A percentile compares a stretch with the other conserved stretches of the same genome.
These are phyloP conservation scores for Acipenser ruthenus DNA, from an alignment of 2,797 vertebrate species.

Conservation along the genomic window DNA sequence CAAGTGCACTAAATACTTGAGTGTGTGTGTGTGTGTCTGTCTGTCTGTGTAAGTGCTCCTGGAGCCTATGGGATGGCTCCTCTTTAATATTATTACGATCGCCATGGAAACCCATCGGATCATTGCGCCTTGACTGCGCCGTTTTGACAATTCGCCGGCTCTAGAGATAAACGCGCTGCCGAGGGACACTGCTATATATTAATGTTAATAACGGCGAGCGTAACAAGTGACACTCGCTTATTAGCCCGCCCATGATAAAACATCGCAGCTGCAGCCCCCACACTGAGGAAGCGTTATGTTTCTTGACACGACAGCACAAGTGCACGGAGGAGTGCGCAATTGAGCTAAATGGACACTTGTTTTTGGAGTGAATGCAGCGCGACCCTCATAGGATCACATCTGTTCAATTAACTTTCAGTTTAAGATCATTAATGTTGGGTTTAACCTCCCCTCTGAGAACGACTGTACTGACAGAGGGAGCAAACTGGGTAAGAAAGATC, in stretches of 20 bases:
- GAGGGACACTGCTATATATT: slow-evolving; percentile 42
- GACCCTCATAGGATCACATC: slow-evolving; percentile 5
- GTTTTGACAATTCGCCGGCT: slow-evolving; percentile 39
- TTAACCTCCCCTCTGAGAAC: slow-evolving; percentile 3
- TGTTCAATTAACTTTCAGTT: slow-evolving; percentile 5
- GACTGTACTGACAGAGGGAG: neutral
- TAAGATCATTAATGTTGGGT: slow-evolving; percentile 1
- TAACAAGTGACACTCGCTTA: slow-evolving; percentile 57
- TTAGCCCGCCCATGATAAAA: slow-evolving; percentile 42
- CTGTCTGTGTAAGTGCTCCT: neutral
- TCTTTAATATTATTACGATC: slow-evolving; percentile 45
- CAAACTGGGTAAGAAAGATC: neutral
- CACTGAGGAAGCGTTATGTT: slow-evolving; percentile 22
- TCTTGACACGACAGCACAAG: slow-evolving; percentile 21
- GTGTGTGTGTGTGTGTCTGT: neutral
- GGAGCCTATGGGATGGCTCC: slow-evolving; percentile 22
- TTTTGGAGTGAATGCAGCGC: slow-evolving; percentile 3
- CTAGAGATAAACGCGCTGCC: slow-evolving; percentile 42
- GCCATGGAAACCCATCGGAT: slow-evolving; percentile 48
- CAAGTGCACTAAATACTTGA: neutral
- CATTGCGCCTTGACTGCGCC: slow-evolving; percentile 39
- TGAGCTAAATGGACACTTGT: slow-evolving; percentile 4
- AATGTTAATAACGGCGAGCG: slow-evolving; percentile 41
- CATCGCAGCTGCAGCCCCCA: slow-evolving; percentile 53
- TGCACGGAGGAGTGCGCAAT: slow-evolving; percentile 2